Evolutionary conservation across 2,797 vertebrate genomes (phyloP).

Genomic region (Pseudopleuronectes americanus): DNA sequence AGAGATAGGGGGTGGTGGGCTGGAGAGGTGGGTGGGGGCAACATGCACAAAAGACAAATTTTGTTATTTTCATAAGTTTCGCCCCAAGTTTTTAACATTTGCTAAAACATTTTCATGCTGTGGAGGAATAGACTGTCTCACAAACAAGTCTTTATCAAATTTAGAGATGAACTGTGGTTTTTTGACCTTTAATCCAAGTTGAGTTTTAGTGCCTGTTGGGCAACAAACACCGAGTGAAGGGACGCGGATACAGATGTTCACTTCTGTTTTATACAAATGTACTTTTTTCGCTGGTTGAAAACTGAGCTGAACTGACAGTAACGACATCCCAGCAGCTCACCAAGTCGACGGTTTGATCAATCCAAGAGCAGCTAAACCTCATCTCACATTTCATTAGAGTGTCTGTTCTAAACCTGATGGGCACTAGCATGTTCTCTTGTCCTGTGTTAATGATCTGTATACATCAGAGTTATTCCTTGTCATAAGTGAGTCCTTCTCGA

Average conservation of each 20-base stretch:
- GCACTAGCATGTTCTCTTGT: too few species aligned
- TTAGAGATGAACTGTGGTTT: background rate
- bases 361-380: background rate
- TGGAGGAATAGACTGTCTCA: background rate
- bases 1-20: slow-evolving; percentile 70
- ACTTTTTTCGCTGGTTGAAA: background rate
- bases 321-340: background rate
- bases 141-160: too few species aligned
- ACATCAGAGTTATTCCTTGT: too few species aligned
- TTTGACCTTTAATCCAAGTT: background rate
- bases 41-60: slow-evolving; percentile 22
- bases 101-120: background rate
- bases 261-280: background rate
- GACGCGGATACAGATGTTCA: background rate
- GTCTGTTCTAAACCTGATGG: too few species aligned
- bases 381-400: too few species aligned
- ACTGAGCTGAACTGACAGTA: background rate
- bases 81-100: slow-evolving; percentile 12
- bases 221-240: background rate
- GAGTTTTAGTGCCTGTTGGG: background rate
- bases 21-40: slow-evolving; percentile 23
- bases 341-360: background rate
- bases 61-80: slow-evolving; percentile 4
- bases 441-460: too few species aligned
- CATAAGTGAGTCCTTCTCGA: too few species aligned